These are phyloP conservation scores for Euplexia lucipara DNA, from an alignment of 2,888 invertebrate genomes.

Conservation along the genomic window DNA sequence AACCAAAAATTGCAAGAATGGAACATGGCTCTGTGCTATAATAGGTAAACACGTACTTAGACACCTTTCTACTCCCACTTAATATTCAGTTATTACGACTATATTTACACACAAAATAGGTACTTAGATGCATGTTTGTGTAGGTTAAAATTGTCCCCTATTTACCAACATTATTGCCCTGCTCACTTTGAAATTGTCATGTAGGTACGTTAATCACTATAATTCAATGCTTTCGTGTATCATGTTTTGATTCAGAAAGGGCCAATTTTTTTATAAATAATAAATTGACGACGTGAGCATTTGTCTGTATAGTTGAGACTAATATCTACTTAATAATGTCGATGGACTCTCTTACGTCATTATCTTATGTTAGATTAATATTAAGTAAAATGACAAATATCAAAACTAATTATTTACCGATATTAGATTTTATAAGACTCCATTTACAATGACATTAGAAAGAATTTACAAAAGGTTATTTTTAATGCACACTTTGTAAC, in stretches of 20 bases:
- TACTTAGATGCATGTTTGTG: too few relatives aligned
- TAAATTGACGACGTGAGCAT: slow-evolving; percentile 77
- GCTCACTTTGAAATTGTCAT: slow-evolving; percentile 53
- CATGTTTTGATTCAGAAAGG: slow-evolving; percentile 70
- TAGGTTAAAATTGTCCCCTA: slow-evolving; percentile 8
- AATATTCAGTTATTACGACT: too few relatives aligned
- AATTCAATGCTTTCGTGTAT: slow-evolving; percentile 68
- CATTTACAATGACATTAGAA: too few relatives aligned
- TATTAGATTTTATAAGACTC: background rate
- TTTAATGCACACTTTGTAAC: too few relatives aligned
- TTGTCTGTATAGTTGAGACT: slow-evolving; percentile 49
- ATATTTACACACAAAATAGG: background rate
- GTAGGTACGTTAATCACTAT: slow-evolving; percentile 68
- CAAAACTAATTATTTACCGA: background rate
- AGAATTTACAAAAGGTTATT: too few relatives aligned
- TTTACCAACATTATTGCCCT: slow-evolving; percentile 8
- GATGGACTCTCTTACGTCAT: slow-evolving; percentile 6
- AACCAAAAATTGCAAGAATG: too few relatives aligned
- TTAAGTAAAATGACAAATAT: slow-evolving; percentile 6
- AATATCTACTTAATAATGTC: slow-evolving; percentile 37
- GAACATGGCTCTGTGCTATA: too few relatives aligned
- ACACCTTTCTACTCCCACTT: background rate
- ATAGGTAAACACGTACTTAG: too few relatives aligned
- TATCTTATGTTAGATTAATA: slow-evolving; percentile 32
- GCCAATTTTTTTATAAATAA: slow-evolving; percentile 77